These are phyloP conservation scores for Sarcoramphus papa DNA, from an alignment of 2,797 vertebrate species.

Conservation along the genomic window DNA sequence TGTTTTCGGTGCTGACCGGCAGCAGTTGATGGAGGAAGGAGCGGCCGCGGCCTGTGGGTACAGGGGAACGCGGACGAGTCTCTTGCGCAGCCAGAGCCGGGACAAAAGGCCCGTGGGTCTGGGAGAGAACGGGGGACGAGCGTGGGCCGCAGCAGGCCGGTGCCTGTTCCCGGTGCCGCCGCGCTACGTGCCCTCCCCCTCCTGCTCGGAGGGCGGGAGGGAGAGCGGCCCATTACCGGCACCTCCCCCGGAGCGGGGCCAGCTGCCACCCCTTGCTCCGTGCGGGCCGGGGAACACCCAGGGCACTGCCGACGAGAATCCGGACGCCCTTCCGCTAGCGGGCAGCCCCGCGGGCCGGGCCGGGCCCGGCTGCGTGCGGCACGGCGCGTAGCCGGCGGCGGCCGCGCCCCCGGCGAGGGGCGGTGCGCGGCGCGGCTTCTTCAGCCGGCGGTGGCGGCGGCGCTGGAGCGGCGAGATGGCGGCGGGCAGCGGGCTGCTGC, in stretches of 20 bases:
- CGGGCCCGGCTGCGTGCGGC: not conserved
- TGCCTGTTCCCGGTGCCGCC: too few relatives aligned
- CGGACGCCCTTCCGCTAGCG: not conserved
- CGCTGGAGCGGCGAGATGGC: not conserved
- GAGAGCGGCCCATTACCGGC: not conserved
- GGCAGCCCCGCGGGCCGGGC: not conserved
- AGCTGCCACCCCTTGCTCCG: not conserved
- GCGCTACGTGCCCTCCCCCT: too few relatives aligned
- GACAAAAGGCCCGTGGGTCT: not conserved
- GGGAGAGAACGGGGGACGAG: not conserved
- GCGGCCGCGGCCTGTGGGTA: not conserved
- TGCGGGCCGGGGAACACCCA: not conserved
- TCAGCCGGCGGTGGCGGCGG: not conserved
- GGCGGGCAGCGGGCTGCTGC: conserved; percentile 66
- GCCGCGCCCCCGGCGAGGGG: not conserved
- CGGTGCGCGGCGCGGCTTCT: not conserved
- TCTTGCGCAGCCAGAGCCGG: not conserved
- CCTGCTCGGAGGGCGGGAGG: not conserved
- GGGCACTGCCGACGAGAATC: not conserved
- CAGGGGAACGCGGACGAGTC: not conserved
- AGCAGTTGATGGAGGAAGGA: too few relatives aligned
- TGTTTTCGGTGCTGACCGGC: not conserved
- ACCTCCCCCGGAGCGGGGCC: not conserved
- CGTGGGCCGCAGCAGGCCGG: not conserved
- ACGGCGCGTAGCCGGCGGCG: not conserved